Percentiles rank a stretch among this genome's conserved stretches.
These are phyloP conservation scores for Aphelenchoides besseyi DNA, from an alignment of 1,140 invertebrate species.

Conservation along the genomic window DNA sequence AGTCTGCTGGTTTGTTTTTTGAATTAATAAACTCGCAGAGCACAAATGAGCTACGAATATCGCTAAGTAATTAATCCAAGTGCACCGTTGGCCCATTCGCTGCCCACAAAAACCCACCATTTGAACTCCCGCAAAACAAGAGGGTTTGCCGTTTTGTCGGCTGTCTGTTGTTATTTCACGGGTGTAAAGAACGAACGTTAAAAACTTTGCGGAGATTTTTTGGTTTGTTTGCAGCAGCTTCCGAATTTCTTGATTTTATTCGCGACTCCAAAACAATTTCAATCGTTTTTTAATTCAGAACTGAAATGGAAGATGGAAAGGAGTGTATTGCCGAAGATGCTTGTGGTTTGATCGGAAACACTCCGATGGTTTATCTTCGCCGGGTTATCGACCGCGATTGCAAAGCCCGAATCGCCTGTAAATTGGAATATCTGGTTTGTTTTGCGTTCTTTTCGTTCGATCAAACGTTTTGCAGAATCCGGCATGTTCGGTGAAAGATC, in stretches of 20 bases:
- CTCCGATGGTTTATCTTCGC: slow-evolving; percentile 60
- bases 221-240: background rate
- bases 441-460: background rate
- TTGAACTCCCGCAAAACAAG: no score
- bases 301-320: slow-evolving; percentile 45
- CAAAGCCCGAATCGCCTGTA: slow-evolving; percentile 20
- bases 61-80: no score
- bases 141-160: background rate
- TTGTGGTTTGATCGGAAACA: slow-evolving; percentile 53
- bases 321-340: slow-evolving; percentile 53
- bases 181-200: background rate
- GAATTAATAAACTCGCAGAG: no score
- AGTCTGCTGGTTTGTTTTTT: no score
- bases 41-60: no score
- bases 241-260: background rate
- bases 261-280: background rate
- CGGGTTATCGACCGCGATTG: slow-evolving; percentile 44
- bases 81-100: no score
- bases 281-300: background rate
- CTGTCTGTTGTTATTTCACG: background rate
- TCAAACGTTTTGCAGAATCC: slow-evolving; percentile 37
- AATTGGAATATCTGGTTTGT: background rate
- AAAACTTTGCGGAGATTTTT: background rate
- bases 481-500: slow-evolving; percentile 58
- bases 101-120: no score